Conservation (phyloP, 1,140 invertebrate species). For the Tenebrio molitor region DNA sequence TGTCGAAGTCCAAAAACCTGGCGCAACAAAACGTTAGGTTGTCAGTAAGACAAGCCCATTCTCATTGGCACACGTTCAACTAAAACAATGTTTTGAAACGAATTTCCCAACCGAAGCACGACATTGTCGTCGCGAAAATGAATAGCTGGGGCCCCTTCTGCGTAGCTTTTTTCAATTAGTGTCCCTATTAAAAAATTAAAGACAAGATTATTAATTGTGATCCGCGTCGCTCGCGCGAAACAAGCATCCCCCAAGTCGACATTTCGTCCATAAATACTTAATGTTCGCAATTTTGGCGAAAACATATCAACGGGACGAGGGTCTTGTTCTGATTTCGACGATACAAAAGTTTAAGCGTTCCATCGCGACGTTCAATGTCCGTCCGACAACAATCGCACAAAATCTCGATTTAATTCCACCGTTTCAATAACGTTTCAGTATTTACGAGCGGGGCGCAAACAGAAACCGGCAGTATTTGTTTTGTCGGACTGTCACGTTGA, state of each 20-base stretch:
- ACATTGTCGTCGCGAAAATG: conserved; percentile 11
- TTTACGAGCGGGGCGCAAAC: conserved; percentile 43
- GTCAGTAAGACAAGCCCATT: not conserved
- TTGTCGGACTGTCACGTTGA: conserved; percentile 43
- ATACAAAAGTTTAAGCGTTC: conserved; percentile 1
- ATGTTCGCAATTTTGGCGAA: conserved; percentile 16
- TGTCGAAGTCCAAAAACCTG: not conserved
- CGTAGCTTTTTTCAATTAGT: conserved; percentile 27
- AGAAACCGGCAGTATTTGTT: conserved; percentile 44
- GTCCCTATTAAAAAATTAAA: conserved; percentile 28
- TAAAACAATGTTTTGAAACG: not conserved
- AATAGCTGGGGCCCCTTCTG: conserved; percentile 1
- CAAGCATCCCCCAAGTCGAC: conserved; percentile 6
- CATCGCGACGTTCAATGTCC: conserved; percentile 36
- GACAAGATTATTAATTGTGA: conserved; percentile 34
- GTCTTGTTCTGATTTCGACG: too few relatives aligned
- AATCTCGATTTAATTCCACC: conserved; percentile 44
- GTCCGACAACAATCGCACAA: conserved; percentile 34
- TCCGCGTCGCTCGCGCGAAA: not conserved
- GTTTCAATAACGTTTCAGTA: conserved; percentile 46
- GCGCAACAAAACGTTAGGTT: not conserved
- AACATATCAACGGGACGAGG: conserved; percentile 19
- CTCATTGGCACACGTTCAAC: conserved; percentile 10
- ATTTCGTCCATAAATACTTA: conserved; percentile 29
- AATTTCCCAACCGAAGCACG: conserved; percentile 5